Evolutionary conservation across 2,888 invertebrate genomes (phyloP), one percentile per base, ranked within the genome.

Genomic region (Patella caerulea): DNA sequence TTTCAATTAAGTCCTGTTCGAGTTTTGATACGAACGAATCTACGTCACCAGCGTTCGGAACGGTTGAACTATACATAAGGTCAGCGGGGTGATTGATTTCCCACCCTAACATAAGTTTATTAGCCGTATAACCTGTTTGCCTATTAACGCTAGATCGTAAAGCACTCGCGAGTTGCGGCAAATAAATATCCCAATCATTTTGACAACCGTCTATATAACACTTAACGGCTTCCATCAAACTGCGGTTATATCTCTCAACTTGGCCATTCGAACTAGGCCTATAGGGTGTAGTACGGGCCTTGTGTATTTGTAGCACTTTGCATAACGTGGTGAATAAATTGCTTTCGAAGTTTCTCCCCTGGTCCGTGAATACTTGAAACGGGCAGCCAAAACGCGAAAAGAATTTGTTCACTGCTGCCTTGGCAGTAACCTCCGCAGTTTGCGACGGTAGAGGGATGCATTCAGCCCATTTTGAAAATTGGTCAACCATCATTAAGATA

Each of bases 41-140:
- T 34, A 4, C 34, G 34, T 34, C 3, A 34, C 34, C 34, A 4
- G 34, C 4, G 3, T 34, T 3, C 3, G 0, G 3, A 34, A 4
- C 34, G 4, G 34, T 0, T 4, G 4, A 4, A 4, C 34, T 34
- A 4, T 34, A 4, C 4, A 34, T 34, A 34, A 3, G 34, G 4
- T 34, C 34, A 34, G 34, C 34, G 34, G 34, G 34, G 4, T 34
- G 34, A 4, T 34, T 34, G 34, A 34, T 75, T 54, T 82, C 81
- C 5, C 79, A 34, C 0, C 80, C 81, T 14, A 83, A 65, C 81
- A 82, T 79, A n/a, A 81, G n/a, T 14, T 45, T 71, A 65, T 82
- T 82, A 55, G 81, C 72, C 1, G 81, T 78, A 69, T 75, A 79
- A 11, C 81, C 79, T 0, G 78, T 81, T 15, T 74, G 72, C 14